These are phyloP conservation scores for Adineta ricciae DNA, from an alignment of 2,888 invertebrate species.

Conservation along the genomic window DNA sequence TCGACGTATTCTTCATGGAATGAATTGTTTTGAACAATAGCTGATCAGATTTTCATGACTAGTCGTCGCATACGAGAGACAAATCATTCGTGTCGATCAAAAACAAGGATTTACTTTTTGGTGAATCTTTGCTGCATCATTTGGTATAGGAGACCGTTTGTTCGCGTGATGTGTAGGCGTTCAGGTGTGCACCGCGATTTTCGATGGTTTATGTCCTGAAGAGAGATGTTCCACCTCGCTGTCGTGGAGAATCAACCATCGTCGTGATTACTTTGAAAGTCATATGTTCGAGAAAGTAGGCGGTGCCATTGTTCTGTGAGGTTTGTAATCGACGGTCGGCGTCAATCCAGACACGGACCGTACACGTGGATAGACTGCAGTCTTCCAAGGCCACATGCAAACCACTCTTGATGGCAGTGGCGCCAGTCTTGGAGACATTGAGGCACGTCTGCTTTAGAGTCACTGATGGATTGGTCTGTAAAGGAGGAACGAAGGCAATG, in stretches of 20 bases:
- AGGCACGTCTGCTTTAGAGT: conserved; percentile 17
- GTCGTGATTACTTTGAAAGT: conserved; percentile 76
- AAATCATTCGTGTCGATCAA: no score
- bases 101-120: conserved; percentile 52
- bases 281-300: conserved; percentile 99
- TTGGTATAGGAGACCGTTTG: conserved; percentile 98
- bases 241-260: no score
- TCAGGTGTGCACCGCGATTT: conserved; percentile 95
- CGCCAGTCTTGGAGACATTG: conserved; percentile 56
- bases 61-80: not conserved
- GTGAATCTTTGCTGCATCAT: conserved; percentile 81
- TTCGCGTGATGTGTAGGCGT: conserved; percentile 96
- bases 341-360: conserved; percentile 83
- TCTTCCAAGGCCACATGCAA: conserved; percentile 90
- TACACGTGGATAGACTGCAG: conserved; percentile 85
- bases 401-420: conserved; percentile 71
- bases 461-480: conserved; percentile 19
- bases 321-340: conserved; percentile 92
- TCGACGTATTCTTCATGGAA: conserved; percentile 72
- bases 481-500: not conserved
- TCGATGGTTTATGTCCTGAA: conserved; percentile 76
- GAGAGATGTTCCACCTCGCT: no score
- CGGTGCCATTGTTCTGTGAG: conserved; percentile 86
- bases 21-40: conserved; percentile 91
- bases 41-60: conserved; percentile 87